Percentiles rank a stretch among this genome's conserved stretches.
Evolutionary conservation across 2,888 invertebrate genomes (phyloP).

Genomic region (Gryllus longicercus): DNA sequence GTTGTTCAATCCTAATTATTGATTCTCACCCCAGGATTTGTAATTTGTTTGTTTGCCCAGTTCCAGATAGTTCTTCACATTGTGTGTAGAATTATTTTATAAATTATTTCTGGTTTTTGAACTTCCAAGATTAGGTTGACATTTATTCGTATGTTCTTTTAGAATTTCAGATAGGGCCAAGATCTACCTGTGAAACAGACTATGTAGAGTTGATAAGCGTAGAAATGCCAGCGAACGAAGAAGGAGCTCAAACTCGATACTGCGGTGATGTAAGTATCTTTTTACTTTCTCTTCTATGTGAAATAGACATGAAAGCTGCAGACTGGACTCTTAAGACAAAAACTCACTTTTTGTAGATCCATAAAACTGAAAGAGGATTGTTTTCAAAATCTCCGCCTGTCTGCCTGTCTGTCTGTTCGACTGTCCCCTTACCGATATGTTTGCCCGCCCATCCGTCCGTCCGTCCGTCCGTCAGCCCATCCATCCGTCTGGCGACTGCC

Average conservation of each 20-base stretch:
- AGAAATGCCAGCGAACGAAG: constrained; percentile 42
- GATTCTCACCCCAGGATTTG: too few relatives aligned
- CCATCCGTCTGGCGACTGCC: too few relatives aligned
- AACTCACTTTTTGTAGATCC: too few relatives aligned
- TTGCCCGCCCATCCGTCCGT: too few relatives aligned
- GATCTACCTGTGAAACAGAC: constrained; percentile 59
- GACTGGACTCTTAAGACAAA: too few relatives aligned
- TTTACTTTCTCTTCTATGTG: neutral
- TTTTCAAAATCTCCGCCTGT: too few relatives aligned
- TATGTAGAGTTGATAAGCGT: constrained; percentile 62
- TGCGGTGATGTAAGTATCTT: constrained; percentile 50
- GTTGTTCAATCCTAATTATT: too few relatives aligned
- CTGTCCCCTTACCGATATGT: too few relatives aligned
- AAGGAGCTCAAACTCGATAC: constrained; percentile 43
- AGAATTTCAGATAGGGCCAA: constrained; percentile 62
- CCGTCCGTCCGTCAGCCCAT: too few relatives aligned
- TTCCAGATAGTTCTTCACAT: neutral
- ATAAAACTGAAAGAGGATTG: too few relatives aligned
- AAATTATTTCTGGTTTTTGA: constrained; percentile 42
- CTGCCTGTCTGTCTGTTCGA: too few relatives aligned
- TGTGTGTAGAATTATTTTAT: constrained; percentile 28
- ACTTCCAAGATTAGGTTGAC: too few relatives aligned
- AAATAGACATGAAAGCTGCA: neutral
- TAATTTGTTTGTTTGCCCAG: neutral
- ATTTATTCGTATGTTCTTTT: constrained; percentile 26